Conservation (phyloP, 92 coral and sea anemone genomes). For the Siderastrea radians region DNA sequence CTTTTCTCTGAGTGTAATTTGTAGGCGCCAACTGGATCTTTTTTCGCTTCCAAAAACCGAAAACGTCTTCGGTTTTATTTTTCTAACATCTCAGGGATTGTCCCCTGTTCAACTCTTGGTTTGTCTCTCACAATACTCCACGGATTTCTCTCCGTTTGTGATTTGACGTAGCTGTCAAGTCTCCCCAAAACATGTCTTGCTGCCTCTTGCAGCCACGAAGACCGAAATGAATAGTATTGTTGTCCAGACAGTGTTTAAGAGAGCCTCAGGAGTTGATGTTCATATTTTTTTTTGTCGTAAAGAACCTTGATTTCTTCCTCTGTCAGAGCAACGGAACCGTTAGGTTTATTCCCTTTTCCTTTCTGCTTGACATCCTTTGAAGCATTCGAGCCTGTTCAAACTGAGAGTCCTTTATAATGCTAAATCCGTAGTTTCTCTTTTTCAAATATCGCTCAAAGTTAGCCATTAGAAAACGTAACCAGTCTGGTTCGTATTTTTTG, state of each 20-base stretch:
- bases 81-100: slow-evolving; percentile 28
- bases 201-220: slow-evolving; percentile 42
- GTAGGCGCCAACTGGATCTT: slow-evolving; percentile 76
- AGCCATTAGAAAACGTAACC: slow-evolving; percentile 36
- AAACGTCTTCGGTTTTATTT: slow-evolving; percentile 66
- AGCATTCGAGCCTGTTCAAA: slow-evolving; percentile 30
- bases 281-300: slow-evolving; percentile 24
- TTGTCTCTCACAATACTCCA: slow-evolving; percentile 43
- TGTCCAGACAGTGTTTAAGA: slow-evolving; percentile 49
- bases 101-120: slow-evolving; percentile 51
- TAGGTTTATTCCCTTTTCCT: slow-evolving; percentile 29
- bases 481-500: slow-evolving; percentile 40
- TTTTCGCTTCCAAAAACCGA: slow-evolving; percentile 63
- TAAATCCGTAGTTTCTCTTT: slow-evolving; percentile 14
- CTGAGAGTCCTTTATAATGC: slow-evolving; percentile 30
- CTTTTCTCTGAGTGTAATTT: slow-evolving; percentile 71
- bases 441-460: slow-evolving; percentile 45
- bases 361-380: slow-evolving; percentile 32
- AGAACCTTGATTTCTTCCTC: slow-evolving; percentile 46
- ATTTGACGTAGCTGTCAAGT: slow-evolving; percentile 39
- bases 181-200: slow-evolving; percentile 44
- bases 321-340: slow-evolving; percentile 26
- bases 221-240: slow-evolving; percentile 53
- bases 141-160: slow-evolving; percentile 32
- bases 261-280: slow-evolving; percentile 27